Evolutionary conservation across 2,888 invertebrate genomes (phyloP).

Genomic region (Mesorhabditis spiculigera): DNA sequence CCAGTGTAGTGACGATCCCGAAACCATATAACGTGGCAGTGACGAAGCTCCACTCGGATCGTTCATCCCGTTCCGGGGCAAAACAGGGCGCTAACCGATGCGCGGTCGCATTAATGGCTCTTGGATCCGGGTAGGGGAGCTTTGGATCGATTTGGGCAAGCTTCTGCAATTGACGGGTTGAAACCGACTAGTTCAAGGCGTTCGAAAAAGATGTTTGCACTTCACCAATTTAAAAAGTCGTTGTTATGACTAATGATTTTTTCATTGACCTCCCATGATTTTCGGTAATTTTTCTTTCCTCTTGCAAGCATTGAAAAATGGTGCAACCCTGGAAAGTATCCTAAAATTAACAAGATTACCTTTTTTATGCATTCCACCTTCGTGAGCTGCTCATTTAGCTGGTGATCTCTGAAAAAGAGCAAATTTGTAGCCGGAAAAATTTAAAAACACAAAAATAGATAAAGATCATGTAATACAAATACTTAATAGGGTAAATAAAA

Average conservation of each 20-base stretch:
- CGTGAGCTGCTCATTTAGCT: neutral
- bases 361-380: neutral
- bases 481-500: neutral
- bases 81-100: conserved; percentile 28
- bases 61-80: conserved; percentile 28
- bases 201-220: no score
- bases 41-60: conserved; percentile 50
- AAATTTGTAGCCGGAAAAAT: neutral
- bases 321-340: neutral
- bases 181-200: no score
- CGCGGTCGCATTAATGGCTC: conserved; percentile 18
- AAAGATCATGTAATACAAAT: neutral
- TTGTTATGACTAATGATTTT: neutral
- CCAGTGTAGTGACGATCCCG: conserved; percentile 55
- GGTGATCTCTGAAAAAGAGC: neutral
- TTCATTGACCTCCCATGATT: no score
- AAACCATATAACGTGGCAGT: conserved; percentile 57
- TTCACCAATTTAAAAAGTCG: neutral
- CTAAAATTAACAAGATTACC: neutral
- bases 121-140: neutral
- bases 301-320: neutral
- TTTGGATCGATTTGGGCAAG: conserved; percentile 6
- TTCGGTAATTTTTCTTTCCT: no score
- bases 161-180: neutral
- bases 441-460: neutral